Evolutionary conservation across 2,113 vertebrate species (phyloP).

Genomic region (Protomyctophum bolini): DNA sequence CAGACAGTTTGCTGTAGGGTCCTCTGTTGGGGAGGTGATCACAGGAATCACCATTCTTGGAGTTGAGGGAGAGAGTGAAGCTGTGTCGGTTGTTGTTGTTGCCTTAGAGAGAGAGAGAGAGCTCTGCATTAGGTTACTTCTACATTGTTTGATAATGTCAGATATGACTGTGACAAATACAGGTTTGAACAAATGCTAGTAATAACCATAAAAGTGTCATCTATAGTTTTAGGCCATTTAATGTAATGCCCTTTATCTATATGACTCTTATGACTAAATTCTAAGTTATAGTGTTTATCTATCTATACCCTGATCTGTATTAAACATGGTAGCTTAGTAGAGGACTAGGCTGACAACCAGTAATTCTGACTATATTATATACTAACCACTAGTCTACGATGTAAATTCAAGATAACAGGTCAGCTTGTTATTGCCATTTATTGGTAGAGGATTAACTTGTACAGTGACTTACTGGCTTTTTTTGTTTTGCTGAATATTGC

Average conservation of each 20-base stretch:
- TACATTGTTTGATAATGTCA: not conserved
- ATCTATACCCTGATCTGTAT: slow-evolving; percentile 9
- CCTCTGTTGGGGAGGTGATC: slow-evolving; percentile 77
- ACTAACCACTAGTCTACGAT: not conserved
- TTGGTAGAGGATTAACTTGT: no score
- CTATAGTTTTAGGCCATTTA: no score
- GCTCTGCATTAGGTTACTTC: no score
- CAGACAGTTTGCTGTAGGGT: slow-evolving; percentile 86
- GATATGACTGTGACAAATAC: not conserved
- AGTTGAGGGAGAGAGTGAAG: slow-evolving; percentile 86
- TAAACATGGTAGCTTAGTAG: not conserved
- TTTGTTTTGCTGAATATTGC: no score
- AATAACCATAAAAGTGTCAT: no score
- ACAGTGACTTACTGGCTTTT: slow-evolving; percentile 9
- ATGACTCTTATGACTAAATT: slow-evolving; percentile 12
- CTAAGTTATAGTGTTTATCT: slow-evolving; percentile 30
- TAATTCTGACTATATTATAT: slow-evolving; percentile 22
- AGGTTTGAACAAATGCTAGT: not conserved
- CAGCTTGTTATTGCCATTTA: not conserved
- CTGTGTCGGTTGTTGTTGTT: slow-evolving; percentile 85
- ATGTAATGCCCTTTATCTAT: slow-evolving; percentile 6
- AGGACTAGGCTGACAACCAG: not conserved
- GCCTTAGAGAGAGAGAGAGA: slow-evolving; percentile 72
- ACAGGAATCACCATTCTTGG: slow-evolving; percentile 80
- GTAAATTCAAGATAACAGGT: not conserved